Conservation (phyloP, 1,140 invertebrate genomes). For the Drosophila mauritiana region DNA sequence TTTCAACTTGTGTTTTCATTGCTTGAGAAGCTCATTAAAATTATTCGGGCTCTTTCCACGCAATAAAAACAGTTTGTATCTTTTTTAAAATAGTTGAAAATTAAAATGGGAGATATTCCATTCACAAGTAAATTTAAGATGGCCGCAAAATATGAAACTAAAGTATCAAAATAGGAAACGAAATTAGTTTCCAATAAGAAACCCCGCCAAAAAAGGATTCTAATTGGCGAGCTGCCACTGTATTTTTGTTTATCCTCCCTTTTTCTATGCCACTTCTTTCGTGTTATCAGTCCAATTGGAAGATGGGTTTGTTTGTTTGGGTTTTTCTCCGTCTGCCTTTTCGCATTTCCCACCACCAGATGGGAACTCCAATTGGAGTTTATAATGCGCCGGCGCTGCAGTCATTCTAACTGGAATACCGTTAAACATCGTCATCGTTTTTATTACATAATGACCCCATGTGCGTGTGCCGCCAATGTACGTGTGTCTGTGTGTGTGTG, state of each 20-base stretch:
- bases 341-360: constrained; percentile 36
- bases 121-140: too few species aligned
- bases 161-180: neutral
- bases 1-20: constrained; percentile 13
- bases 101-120: too few species aligned
- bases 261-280: neutral
- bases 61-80: neutral
- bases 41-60: constrained; percentile 2
- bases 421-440: constrained; percentile 61
- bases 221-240: constrained; percentile 7
- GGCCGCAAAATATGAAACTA: too few species aligned
- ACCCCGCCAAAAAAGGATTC: constrained; percentile 7
- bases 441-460: constrained; percentile 69
- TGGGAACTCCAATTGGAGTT: constrained; percentile 71
- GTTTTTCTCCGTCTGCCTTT: constrained; percentile 32
- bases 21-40: constrained; percentile 26
- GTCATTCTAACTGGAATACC: constrained; percentile 55
- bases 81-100: neutral
- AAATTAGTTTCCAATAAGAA: neutral
- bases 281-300: constrained; percentile 47
- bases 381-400: constrained; percentile 72
- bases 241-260: constrained; percentile 8
- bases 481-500: constrained; percentile 33
- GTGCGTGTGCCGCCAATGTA: neutral
- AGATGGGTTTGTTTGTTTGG: constrained; percentile 50